Conservation (phyloP, 2,113 vertebrate genomes). For the Ranitomeya imitator region DNA sequence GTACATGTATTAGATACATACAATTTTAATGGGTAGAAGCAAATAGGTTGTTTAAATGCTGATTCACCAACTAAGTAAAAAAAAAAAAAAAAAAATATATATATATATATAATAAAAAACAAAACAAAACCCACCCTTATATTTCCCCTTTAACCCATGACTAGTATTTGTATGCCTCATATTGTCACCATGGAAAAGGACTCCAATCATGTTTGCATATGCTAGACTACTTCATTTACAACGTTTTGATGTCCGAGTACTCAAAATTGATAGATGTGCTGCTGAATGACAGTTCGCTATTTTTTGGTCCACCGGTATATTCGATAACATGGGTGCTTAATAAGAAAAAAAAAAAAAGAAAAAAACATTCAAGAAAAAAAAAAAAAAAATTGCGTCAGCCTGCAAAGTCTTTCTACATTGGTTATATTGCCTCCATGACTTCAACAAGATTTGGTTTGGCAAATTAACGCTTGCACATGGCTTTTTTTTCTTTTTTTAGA, state of each 20-base stretch:
- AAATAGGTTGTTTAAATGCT: slow-evolving; percentile 82
- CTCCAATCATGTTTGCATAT: slow-evolving; percentile 77
- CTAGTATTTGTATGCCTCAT: slow-evolving; percentile 77
- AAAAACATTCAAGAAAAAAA: slow-evolving; percentile 63
- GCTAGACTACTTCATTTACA: slow-evolving; percentile 80
- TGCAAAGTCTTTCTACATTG: slow-evolving; percentile 77
- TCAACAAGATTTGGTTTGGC: slow-evolving; percentile 89
- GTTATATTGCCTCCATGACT: slow-evolving; percentile 81
- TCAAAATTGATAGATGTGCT: slow-evolving; percentile 73
- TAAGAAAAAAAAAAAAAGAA: slow-evolving; percentile 67
- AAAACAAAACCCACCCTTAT: slow-evolving; percentile 74
- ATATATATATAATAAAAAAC: slow-evolving; percentile 63
- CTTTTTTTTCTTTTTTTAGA: slow-evolving; percentile 73
- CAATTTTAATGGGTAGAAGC: slow-evolving; percentile 80
- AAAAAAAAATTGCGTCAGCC: slow-evolving; percentile 72
- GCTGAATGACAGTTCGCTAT: slow-evolving; percentile 80
- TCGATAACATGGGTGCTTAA: slow-evolving; percentile 78
- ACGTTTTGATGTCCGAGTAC: slow-evolving; percentile 81
- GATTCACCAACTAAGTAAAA: slow-evolving; percentile 73
- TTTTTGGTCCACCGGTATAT: slow-evolving; percentile 82
- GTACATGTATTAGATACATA: slow-evolving; percentile 87
- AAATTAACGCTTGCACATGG: slow-evolving; percentile 89
- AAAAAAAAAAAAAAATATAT: slow-evolving; percentile 69
- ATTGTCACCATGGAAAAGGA: slow-evolving; percentile 75
- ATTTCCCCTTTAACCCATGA: slow-evolving; percentile 78